phyloP scores from a whole-genome alignment of 1,140 invertebrate species.

The Sesamia nonagrioides region DNA sequence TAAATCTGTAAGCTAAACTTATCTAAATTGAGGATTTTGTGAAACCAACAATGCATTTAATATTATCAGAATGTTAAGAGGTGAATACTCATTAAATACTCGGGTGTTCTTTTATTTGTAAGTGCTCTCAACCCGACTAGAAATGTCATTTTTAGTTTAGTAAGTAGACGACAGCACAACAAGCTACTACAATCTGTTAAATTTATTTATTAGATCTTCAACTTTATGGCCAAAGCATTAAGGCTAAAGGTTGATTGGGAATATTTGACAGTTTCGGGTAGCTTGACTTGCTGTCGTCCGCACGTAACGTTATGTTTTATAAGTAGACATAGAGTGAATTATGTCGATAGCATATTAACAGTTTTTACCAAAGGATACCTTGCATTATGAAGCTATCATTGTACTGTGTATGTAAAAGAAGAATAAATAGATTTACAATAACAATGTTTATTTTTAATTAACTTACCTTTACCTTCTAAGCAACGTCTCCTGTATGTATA shows the following conservation, averaged over 20 bases:
- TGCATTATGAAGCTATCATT: background rate
- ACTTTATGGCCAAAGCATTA: too few species aligned
- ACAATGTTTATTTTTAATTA: background rate
- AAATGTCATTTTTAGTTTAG: constrained; percentile 2
- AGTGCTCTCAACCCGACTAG: background rate
- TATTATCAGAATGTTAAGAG: background rate
- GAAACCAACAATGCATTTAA: background rate
- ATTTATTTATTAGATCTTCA: too few species aligned
- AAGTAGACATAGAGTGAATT: background rate
- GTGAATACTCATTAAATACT: constrained; percentile 7
- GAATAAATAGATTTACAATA: background rate
- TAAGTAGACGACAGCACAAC: too few species aligned
- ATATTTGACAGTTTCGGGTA: too few species aligned
- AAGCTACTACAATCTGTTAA: too few species aligned
- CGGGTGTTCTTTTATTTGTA: background rate
- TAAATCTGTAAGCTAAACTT: constrained; percentile 61
- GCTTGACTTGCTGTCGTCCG: too few species aligned
- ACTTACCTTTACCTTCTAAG: too few species aligned
- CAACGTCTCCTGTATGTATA: too few species aligned
- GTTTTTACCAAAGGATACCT: constrained; percentile 14
- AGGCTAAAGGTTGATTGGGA: too few species aligned
- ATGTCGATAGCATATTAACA: background rate
- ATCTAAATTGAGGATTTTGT: too few species aligned
- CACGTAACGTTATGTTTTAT: background rate
- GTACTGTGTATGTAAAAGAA: background rate